phyloP scores from a whole-genome alignment of 2,797 vertebrate species.

The Sebastes cheni region DNA sequence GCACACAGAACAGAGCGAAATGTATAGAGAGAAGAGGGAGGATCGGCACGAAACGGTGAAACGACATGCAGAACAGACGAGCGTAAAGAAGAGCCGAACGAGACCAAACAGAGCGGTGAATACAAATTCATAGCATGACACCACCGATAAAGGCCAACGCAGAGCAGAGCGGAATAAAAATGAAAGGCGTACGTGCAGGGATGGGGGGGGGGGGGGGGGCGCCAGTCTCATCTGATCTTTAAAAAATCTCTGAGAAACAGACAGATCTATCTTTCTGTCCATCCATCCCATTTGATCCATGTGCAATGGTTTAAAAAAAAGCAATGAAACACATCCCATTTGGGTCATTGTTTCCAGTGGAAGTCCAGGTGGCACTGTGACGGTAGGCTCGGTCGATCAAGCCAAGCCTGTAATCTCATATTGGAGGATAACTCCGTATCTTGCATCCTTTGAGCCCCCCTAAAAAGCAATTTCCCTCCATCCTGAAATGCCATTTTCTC shows the following conservation, averaged over 20 bases:
- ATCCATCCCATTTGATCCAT: neutral
- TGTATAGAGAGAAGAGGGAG: neutral
- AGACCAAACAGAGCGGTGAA: neutral
- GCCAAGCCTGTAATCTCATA: conserved; percentile 58
- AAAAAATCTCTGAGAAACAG: neutral
- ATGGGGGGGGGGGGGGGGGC: accelerated
- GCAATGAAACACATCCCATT: neutral
- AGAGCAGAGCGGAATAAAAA: conserved; percentile 26
- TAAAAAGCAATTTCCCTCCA: conserved; percentile 48
- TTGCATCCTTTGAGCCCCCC: conserved; percentile 32
- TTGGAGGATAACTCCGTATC: conserved; percentile 48
- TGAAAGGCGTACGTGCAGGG: neutral
- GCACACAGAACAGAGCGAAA: neutral
- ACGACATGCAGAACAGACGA: neutral
- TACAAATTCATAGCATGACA: conserved; percentile 18
- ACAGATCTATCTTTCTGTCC: neutral
- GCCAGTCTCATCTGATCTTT: neutral
- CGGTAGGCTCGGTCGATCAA: conserved; percentile 32
- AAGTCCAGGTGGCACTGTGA: conserved; percentile 38
- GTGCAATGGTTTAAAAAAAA: neutral
- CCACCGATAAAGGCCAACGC: conserved; percentile 4
- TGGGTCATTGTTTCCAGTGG: conserved; percentile 10
- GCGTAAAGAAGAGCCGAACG: neutral
- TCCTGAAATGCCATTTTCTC: conserved; percentile 46
- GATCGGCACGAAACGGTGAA: neutral